Evolutionary conservation across 2,888 invertebrate species (phyloP), one percentile per base, ranked within the genome.

Genomic region (Drosophila ochracea): DNA sequence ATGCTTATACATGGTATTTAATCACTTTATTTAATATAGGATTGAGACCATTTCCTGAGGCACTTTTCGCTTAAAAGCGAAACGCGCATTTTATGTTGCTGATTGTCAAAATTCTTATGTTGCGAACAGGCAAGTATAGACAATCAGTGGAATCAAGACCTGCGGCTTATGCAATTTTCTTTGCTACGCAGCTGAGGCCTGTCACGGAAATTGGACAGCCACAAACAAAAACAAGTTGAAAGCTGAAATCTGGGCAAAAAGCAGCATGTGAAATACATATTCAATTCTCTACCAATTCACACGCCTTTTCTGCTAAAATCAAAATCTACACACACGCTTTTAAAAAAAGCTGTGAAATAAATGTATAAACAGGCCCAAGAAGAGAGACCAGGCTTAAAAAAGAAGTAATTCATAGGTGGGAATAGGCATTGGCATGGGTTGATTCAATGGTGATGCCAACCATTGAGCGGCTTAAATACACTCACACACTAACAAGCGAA

Each of bases 391-490:
- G 73, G 80, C 83, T 88, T 78, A 72, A 84, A 87, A 82, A 74
- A 67, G 33, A 80, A 78, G 80, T 83, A 85, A 85, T 87, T 89
- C 83, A 84, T 73, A 85, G 79, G 78, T 78, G 72, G 55, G 55
- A 82, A 73, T 28, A 39, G 73, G 73, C 73, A 73, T 74, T 68
- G 53, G 59, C 87, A 72, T 16, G n/a, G 78, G 73, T 73, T 67
- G 74, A 80, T 85, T 89, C 90, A 89, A 87, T 87, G 90, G 75
- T 72, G 78, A 59, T 73, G 78, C 73, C 60, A 76, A 43, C 83
- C 83, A 90, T 90, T 87, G 85, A 89, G 77, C 73, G 85, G 83
- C 90, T 86, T 87, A 84, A 74, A 79, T 63, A 55, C 68, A 70
- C 72, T 66, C 70, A 57, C 70, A 74, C 72, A 47, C 21, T 9